These are phyloP conservation scores for Drosophila sproati DNA, from an alignment of 1,140 invertebrate genomes.

Conservation along the genomic window DNA sequence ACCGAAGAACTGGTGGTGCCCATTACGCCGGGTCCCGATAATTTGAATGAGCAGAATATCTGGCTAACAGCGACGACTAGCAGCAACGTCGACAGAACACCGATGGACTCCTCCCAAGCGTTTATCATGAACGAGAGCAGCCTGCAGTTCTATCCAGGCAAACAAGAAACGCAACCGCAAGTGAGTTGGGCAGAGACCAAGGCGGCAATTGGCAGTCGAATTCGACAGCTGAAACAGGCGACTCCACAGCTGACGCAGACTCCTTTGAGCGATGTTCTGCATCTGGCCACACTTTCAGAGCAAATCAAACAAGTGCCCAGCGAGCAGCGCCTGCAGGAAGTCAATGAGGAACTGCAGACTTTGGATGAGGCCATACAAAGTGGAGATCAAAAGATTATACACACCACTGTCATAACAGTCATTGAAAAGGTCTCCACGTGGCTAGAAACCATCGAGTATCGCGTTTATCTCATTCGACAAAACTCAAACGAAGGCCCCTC, in stretches of 20 bases:
- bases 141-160: constrained; percentile 71
- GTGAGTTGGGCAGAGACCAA: constrained; percentile 59
- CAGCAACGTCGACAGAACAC: constrained; percentile 32
- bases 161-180: constrained; percentile 22
- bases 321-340: constrained; percentile 86
- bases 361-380: constrained; percentile 88
- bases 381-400: constrained; percentile 87
- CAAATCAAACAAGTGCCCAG: constrained; percentile 85
- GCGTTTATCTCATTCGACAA: constrained; percentile 88
- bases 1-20: constrained; percentile 84
- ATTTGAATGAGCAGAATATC: constrained; percentile 44
- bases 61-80: constrained; percentile 62
- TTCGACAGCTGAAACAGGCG: constrained; percentile 64
- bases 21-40: constrained; percentile 82
- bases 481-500: constrained; percentile 86
- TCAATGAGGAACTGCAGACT: constrained; percentile 86
- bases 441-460: constrained; percentile 93
- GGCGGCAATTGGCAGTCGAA: constrained; percentile 72
- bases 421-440: constrained; percentile 92
- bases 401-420: constrained; percentile 89
- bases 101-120: constrained; percentile 55
- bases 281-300: constrained; percentile 87
- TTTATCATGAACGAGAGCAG: constrained; percentile 71
- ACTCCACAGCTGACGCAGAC: constrained; percentile 61
- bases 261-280: constrained; percentile 85